Base-by-base conservation (phyloP, 2,888 invertebrate genomes). In the Plagiodera versicolora region DNA sequence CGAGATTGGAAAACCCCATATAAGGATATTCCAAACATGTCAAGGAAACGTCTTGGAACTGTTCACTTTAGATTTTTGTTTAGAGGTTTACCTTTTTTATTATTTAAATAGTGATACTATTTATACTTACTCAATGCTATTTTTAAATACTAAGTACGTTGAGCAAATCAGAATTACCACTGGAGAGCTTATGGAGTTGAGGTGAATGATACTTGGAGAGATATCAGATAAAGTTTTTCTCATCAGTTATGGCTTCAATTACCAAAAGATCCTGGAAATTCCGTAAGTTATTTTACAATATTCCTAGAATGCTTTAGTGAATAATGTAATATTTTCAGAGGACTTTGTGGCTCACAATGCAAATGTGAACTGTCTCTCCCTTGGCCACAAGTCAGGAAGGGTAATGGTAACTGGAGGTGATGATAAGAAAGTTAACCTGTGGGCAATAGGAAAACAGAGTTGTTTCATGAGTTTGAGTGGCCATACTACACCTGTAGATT, bases 391-490 rank as follows among this genome's bases (percentile, higher is more conserved):
- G 79, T 94, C 94, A 54, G 94, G 94, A 68, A 87, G 93, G 76
- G 94, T 95, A 55, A 85, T 95, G 79, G 95, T 92, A 44, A 95
- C 95, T 63, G 98, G 98, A 58, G 97, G 98, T 63, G 95, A 96
- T 79, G 98, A 98, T 83, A 93, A 94, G 79, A 96, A 96, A 82
- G 96, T 98, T 55, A 98, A 98, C 81, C 82, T 98, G 69, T 98
- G 97, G 97, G 95, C 96, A 11, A 92, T 97, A 67, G 97, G 96
- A 39, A 92, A 96, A 77, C 90, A 92, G 74, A 94, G 92, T 80
- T 96, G 95, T 82, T 92, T 98, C 75, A 93, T 98, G 95, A 94
- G 94, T 77, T 83, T 98, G 68, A 92, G 92, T 79, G 98, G 96
- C 1, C 97, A 98, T 79, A 92, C 93, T 68, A 94, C 95, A 53